phyloP scores from a whole-genome alignment of 2,888 invertebrate species.

The Melipona beecheii region DNA sequence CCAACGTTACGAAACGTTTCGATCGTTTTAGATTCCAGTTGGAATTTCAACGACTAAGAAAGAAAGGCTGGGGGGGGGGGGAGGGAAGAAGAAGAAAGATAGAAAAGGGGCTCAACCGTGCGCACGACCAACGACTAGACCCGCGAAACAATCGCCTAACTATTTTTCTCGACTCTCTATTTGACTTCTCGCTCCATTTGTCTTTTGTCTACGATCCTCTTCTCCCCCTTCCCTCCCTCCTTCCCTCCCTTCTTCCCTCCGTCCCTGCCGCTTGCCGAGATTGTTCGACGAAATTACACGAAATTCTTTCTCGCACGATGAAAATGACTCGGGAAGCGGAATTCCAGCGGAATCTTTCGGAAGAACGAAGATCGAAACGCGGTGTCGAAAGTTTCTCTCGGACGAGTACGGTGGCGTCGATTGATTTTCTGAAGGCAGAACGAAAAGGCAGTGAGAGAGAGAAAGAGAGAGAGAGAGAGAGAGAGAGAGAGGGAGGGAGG shows the following conservation, averaged over 20 bases:
- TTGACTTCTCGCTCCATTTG: conserved; percentile 1
- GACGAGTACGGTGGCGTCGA: not conserved
- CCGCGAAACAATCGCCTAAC: conserved; percentile 11
- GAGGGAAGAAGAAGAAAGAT: not conserved
- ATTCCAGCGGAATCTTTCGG: not conserved
- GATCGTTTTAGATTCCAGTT: conserved; percentile 58
- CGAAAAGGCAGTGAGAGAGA: conserved; percentile 31
- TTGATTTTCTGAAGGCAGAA: conserved; percentile 22
- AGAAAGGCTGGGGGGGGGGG: no score
- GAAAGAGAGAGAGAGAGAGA: no score
- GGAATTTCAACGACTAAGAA: conserved; percentile 63
- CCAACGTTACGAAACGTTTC: conserved; percentile 70
- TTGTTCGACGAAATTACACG: not conserved
- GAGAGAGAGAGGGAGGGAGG: not conserved
- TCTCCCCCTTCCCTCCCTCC: not conserved
- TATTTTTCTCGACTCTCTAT: conserved; percentile 2
- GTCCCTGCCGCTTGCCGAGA: not conserved
- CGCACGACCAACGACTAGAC: not conserved
- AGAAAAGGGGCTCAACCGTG: not conserved
- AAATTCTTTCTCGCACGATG: not conserved
- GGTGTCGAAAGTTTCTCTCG: not conserved
- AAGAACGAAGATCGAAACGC: not conserved
- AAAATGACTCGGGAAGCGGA: not conserved
- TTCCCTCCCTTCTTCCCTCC: not conserved
- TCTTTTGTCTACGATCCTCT: not conserved